Evolutionary conservation across 2,797 vertebrate species (phyloP).

Genomic region (Xiphophorus birchmanni): DNA sequence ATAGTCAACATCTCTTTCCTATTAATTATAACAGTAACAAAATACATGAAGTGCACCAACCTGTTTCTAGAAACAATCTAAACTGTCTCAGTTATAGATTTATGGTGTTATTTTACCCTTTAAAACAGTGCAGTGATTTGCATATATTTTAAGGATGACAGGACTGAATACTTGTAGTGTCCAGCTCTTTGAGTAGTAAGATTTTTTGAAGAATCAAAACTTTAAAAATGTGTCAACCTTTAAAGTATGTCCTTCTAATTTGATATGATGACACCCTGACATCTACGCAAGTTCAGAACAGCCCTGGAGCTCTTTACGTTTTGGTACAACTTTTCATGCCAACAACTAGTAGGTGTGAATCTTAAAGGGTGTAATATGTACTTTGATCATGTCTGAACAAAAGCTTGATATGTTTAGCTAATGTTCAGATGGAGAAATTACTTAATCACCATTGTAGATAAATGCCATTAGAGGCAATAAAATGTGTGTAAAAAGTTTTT

Average conservation of each 20-base stretch:
- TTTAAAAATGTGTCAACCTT: slow-evolving; percentile 1
- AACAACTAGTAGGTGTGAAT: neutral
- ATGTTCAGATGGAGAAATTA: neutral
- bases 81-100: neutral
- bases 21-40: slow-evolving; percentile 1
- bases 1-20: neutral
- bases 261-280: neutral
- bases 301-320: neutral
- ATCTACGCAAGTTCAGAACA: neutral
- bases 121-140: neutral
- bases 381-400: neutral
- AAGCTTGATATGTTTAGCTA: neutral
- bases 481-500: neutral
- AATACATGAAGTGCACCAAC: neutral
- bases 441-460: neutral
- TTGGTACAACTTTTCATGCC: neutral
- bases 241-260: neutral
- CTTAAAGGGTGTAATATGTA: neutral
- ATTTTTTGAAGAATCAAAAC: neutral
- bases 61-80: neutral
- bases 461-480: neutral
- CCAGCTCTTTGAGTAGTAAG: neutral
- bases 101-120: neutral
- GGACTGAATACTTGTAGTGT: neutral
- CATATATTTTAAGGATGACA: neutral